Base-by-base conservation (phyloP, 2,797 vertebrate genomes). In the Notamacropus eugenii region DNA sequence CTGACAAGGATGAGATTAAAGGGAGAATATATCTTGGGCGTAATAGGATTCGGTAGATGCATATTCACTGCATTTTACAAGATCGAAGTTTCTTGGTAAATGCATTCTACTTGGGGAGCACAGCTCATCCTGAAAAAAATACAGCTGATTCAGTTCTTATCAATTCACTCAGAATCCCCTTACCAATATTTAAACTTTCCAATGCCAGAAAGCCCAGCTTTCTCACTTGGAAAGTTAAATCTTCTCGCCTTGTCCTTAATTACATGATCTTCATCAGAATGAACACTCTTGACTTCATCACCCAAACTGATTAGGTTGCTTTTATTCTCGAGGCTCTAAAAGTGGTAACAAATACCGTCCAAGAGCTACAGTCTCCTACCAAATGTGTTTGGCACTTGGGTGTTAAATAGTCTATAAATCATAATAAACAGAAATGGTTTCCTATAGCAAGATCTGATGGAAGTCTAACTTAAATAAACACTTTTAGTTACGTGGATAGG, bases 401-500 rank as follows among this genome's bases (percentile, higher is more conserved):
- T 93, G 59, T 93, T 96, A 96, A 97, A 92, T 91, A 96, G 96
- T 94, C 95, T 95, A 96, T 98, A 95, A 95, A 97, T 98, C 97
- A 97, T 97, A 95, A 97, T 97, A 97, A 97, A 94, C 93, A 95
- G 95, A 97, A 97, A 97, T 94, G 93, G 96, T 97, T 0, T 95
- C 97, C 92, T 52, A 24, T 92, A 95, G 97, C 96, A 93, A 57
- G 92, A 97, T 97, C 94, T 96, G 95, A 97, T 92, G 46, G 97
- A 97, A 93, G 82, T 2, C 40, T 46, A 92, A 0, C 96, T 97
- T 95, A 97, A 97, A 97, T 40, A 91, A 96, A 90, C 95, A 54
- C 91, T 97, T 94, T 82, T 40, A 40, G 19, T 82, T 91, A 90
- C 96, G 96, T 97, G 97, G 98, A 97, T 96, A 96, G 74, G 92